Evolutionary conservation across 2,797 vertebrate genomes (phyloP).

Genomic region (Streptopelia turtur): DNA sequence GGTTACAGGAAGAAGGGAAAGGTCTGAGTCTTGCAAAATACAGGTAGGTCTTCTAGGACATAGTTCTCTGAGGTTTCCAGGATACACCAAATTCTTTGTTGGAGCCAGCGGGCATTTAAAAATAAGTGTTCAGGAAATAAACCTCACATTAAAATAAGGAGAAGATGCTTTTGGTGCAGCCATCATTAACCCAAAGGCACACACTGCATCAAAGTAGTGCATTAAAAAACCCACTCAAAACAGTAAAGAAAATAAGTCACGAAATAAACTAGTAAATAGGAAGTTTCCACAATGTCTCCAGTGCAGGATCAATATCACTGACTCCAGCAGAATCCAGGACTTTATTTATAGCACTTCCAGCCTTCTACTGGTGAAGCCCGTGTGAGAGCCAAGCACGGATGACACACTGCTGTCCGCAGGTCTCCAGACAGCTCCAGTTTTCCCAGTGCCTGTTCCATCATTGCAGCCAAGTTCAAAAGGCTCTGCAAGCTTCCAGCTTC

Average conservation of each 20-base stretch:
- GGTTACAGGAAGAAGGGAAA: neutral
- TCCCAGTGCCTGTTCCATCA: neutral
- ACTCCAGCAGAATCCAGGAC: conserved; percentile 7
- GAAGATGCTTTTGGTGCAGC: neutral
- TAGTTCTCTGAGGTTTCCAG: neutral
- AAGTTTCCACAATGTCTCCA: conserved; percentile 10
- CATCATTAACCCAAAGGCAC: neutral
- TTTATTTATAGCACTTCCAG: conserved; percentile 34
- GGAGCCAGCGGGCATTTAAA: neutral
- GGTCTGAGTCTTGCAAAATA: neutral
- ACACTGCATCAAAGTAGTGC: neutral
- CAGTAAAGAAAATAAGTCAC: neutral
- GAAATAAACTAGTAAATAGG: conserved; percentile 36
- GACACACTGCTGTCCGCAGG: neutral
- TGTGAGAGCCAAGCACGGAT: neutral
- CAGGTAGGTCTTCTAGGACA: neutral
- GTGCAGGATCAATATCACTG: conserved; percentile 13
- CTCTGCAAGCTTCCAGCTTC: neutral
- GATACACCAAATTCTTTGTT: neutral
- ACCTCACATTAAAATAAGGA: neutral
- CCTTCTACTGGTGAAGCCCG: neutral
- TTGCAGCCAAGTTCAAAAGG: neutral
- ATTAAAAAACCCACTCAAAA: conserved; percentile 35
- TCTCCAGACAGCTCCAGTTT: neutral
- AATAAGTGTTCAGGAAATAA: neutral